A percentile compares a stretch with the other conserved stretches of the same genome.
Conservation (phyloP, 1,140 invertebrate species). For the Centruroides vittatus region DNA sequence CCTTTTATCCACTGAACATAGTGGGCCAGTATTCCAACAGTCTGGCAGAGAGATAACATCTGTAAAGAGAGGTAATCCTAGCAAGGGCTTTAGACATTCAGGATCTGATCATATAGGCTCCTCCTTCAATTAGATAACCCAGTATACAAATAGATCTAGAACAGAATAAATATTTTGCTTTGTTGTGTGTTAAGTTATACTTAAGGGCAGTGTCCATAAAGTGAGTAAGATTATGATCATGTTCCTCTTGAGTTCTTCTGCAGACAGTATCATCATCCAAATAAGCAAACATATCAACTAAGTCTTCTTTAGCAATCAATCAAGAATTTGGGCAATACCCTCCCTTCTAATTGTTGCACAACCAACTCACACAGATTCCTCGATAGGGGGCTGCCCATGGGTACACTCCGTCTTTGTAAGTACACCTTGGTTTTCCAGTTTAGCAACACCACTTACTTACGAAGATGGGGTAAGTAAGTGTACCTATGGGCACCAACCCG, state of each 20-base stretch:
- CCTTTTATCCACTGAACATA: neutral
- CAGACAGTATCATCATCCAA: conserved; percentile 17
- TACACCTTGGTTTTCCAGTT: no score
- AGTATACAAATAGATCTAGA: conserved; percentile 6
- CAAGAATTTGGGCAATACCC: no score
- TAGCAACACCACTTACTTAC: no score
- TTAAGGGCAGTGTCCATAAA: neutral
- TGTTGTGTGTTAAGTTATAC: no score
- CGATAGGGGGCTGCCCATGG: no score
- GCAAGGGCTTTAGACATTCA: conserved; percentile 1
- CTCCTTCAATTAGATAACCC: conserved; percentile 2
- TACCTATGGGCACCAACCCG: no score
- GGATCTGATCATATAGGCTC: conserved; percentile 7
- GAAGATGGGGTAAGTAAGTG: no score
- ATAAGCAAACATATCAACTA: conserved; percentile 12
- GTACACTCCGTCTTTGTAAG: no score
- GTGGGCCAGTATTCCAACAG: neutral
- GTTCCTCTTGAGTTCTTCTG: conserved; percentile 2
- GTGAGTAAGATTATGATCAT: conserved; percentile 5
- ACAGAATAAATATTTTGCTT: neutral
- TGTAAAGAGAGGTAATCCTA: neutral
- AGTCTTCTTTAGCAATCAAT: conserved; percentile 22
- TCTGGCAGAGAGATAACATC: neutral
- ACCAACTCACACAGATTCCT: no score
- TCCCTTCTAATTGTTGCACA: no score